phyloP scores from a whole-genome alignment of 2,797 vertebrate genomes.

The Sebastolobus alascanus region DNA sequence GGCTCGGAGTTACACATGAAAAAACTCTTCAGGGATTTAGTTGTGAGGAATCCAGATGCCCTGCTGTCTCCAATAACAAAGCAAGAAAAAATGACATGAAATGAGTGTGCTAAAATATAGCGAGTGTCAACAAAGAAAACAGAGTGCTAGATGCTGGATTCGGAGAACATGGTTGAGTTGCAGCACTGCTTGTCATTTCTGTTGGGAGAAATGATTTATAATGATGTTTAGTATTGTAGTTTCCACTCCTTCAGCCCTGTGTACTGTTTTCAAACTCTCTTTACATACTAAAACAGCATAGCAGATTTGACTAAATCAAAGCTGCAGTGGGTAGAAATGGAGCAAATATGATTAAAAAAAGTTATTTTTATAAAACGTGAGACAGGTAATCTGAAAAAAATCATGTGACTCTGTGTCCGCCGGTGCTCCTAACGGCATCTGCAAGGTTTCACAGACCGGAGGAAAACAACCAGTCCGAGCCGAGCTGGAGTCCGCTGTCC shows the following conservation, averaged over 20 bases:
- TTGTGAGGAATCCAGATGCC: background rate
- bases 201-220: background rate
- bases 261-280: background rate
- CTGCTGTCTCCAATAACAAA: background rate
- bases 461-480: too few species aligned
- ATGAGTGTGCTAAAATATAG: background rate
- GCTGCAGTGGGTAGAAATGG: too few species aligned
- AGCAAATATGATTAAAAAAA: too few species aligned
- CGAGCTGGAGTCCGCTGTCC: too few species aligned
- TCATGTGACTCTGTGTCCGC: too few species aligned
- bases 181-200: constrained; percentile 18
- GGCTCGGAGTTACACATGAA: background rate
- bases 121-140: background rate
- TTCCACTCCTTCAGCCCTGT: background rate
- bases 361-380: too few species aligned
- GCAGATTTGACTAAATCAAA: constrained; percentile 27
- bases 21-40: background rate
- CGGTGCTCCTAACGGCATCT: fast-evolving
- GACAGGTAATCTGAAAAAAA: too few species aligned
- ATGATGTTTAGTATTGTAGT: background rate
- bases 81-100: background rate
- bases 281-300: background rate
- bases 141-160: background rate
- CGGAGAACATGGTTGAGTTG: background rate
- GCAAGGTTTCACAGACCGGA: too few species aligned